Evolutionary conservation across 2,888 invertebrate genomes (phyloP), one percentile per base, ranked within the genome.

Genomic region (Lasioglossum vierecki): DNA sequence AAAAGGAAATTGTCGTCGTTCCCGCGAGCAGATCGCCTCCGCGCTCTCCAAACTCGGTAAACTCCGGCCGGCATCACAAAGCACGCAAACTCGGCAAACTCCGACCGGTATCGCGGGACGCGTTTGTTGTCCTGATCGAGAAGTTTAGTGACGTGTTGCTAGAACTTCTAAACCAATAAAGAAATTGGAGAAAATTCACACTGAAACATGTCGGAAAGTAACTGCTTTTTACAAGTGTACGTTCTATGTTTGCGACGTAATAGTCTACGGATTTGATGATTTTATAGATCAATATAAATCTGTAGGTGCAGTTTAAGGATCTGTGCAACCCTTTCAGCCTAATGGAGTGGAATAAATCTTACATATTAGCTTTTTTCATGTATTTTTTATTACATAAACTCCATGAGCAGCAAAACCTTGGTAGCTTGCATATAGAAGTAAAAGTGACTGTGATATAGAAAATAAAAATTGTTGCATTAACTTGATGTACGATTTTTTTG

Each of bases 21-120:
- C 68, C 53, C 60, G 70, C 80, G 85, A 87, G 89, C 87, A 88
- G 87, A 87, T 88, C 75, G 80, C 53, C 11, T 4, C 81, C 66
- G 60, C 41, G 53, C 44, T 15, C 39, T 26, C 15, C 41, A 39
- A 41, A 30, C 60, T 22, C 66, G 6, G 46, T 41, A 8, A 30
- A 74, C 80, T 46, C 2, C 44, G 71, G 15, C 44, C 15, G 46
- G 49, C 9, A 39, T n/a, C 70, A 74, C 81, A 11, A 30, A 2
- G 13, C 2, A 60, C 3, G n/a, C 26, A 39, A 41, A 30, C 57
- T 22, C 66, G 1, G 63, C 39, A 8, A 30, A 74, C 80, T 46
- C 0, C 26, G 71, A 44, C 71, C 9, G 46, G 66, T 22, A 39
- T n/a, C 66, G 82, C 80, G 63, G 30, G 15, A 63, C 57, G n/a